Conservation (phyloP, 2,113 vertebrate species). For the Strix uralensis region DNA sequence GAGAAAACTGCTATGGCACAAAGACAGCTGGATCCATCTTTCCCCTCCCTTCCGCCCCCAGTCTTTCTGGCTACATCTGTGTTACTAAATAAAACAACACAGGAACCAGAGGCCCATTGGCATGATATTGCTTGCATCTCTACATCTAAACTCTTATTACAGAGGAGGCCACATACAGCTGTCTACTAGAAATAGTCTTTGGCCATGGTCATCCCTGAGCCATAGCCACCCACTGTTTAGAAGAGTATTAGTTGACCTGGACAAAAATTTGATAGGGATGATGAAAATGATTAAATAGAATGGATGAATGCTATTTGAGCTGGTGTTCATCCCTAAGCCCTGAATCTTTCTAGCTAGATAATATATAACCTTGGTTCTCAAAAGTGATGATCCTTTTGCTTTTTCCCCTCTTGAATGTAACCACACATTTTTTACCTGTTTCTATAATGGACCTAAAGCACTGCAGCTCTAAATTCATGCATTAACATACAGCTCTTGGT, state of each 20-base stretch:
- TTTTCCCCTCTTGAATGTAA: background rate
- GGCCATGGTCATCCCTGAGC: background rate
- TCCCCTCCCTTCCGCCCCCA: fast-evolving
- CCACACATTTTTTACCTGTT: background rate
- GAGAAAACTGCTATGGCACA: background rate
- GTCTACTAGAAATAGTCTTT: background rate
- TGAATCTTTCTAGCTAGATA: background rate
- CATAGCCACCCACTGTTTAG: background rate
- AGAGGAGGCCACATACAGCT: background rate
- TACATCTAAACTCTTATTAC: background rate
- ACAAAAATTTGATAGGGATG: background rate
- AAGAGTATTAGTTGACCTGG: background rate
- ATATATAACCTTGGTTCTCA: background rate
- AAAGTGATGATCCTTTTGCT: background rate
- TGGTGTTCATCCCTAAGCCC: background rate
- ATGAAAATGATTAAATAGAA: background rate
- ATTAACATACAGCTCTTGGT: too few relatives aligned
- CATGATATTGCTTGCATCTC: background rate
- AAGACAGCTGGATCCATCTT: background rate
- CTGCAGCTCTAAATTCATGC: background rate
- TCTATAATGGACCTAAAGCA: background rate
- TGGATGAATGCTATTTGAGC: background rate
- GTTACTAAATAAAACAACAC: background rate
- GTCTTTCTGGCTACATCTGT: background rate
- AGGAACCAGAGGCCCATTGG: background rate